phyloP scores from a whole-genome alignment of 2,797 vertebrate genomes.

The Yasuhikotakia modesta region DNA sequence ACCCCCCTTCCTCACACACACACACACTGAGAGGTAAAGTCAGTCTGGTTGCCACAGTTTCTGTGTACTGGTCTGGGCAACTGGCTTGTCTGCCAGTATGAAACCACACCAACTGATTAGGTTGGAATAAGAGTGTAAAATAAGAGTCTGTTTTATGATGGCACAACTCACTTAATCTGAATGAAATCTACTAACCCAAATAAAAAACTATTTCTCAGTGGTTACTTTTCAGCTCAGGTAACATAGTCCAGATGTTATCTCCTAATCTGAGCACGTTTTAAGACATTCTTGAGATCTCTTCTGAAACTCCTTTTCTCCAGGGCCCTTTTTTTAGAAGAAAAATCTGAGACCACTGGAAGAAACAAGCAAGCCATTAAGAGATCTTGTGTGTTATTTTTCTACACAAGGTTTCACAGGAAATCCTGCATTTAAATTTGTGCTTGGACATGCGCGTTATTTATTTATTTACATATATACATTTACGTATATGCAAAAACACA shows the following conservation, averaged over 20 bases:
- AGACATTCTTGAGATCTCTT: neutral
- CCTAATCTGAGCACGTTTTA: neutral
- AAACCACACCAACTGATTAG: constrained; percentile 74
- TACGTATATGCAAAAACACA: constrained; percentile 35
- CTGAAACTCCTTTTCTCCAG: neutral
- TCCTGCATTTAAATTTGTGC: too few relatives aligned
- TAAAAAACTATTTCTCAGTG: too few relatives aligned
- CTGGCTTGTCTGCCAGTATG: constrained; percentile 71
- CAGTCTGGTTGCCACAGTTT: neutral
- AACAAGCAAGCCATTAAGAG: neutral
- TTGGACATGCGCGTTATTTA: too few relatives aligned
- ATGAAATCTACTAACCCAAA: neutral
- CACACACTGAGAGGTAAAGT: constrained; percentile 29
- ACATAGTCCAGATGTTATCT: neutral
- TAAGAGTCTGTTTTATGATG: constrained; percentile 70
- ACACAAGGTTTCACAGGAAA: too few relatives aligned
- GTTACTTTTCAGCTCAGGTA: too few relatives aligned
- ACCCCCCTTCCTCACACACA: neutral
- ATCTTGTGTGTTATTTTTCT: neutral
- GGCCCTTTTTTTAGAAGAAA: too few relatives aligned
- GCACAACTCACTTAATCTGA: constrained; percentile 73
- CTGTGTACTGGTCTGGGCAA: constrained; percentile 64
- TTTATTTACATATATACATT: too few relatives aligned
- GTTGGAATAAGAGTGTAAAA: constrained; percentile 66
- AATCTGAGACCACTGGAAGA: too few relatives aligned